Percentiles rank a stretch among this genome's conserved stretches.
phyloP scores from a whole-genome alignment of 2,113 vertebrate genomes.

The Leiothrix lutea region DNA sequence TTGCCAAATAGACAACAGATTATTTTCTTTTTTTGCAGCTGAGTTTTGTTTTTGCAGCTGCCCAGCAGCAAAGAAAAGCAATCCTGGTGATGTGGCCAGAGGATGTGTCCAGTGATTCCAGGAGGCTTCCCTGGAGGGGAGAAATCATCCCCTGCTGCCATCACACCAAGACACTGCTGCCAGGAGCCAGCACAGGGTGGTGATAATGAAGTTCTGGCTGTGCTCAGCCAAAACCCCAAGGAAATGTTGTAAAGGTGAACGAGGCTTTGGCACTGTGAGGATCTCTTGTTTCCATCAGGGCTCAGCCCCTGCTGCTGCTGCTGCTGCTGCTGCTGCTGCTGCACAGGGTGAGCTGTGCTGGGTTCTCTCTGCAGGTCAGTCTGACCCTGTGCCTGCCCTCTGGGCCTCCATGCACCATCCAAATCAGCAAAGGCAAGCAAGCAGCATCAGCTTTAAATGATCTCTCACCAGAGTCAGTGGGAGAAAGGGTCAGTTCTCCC shows the following conservation, averaged over 20 bases:
- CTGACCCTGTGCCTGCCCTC: neutral
- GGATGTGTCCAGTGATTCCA: neutral
- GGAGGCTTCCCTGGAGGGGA: neutral
- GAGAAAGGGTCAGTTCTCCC: neutral
- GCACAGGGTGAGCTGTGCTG: neutral
- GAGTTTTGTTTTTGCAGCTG: constrained; percentile 29
- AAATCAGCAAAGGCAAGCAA: neutral
- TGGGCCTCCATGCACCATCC: accelerated
- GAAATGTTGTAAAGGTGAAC: neutral
- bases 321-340: neutral
- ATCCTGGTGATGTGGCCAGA: neutral
- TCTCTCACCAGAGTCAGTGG: accelerated
- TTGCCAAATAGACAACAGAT: constrained; percentile 1
- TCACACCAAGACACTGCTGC: accelerated
- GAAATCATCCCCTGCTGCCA: neutral
- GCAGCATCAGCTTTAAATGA: neutral
- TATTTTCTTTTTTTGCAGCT: constrained; percentile 29
- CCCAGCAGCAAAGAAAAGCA: constrained; percentile 37
- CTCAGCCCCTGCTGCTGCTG: neutral
- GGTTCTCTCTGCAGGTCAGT: neutral
- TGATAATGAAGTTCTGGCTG: neutral
- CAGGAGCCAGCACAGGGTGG: neutral
- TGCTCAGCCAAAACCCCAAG: neutral
- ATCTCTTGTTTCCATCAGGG: accelerated
- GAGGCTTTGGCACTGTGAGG: neutral